Conservation (phyloP, 2,113 vertebrate species). For the Abramis brama region DNA sequence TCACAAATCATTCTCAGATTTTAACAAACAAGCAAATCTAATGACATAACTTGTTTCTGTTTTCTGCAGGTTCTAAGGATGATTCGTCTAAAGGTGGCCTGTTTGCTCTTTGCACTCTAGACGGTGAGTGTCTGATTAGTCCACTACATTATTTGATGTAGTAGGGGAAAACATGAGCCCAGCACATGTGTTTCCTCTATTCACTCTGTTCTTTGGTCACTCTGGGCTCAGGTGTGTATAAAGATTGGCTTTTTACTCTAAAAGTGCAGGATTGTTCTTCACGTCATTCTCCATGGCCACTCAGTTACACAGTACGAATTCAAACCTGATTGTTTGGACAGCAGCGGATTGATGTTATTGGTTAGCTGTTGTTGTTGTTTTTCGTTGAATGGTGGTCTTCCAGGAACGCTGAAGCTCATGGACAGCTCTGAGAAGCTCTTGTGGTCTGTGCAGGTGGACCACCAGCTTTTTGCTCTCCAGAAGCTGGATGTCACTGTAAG, state of each 20-base stretch:
- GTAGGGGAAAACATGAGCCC: neutral
- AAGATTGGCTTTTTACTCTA: neutral
- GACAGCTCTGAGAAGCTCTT: slow-evolving; percentile 90
- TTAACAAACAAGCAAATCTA: neutral
- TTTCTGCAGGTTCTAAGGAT: slow-evolving; percentile 72
- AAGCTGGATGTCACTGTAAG: slow-evolving; percentile 96
- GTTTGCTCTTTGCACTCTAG: slow-evolving; percentile 95
- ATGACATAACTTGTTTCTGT: neutral
- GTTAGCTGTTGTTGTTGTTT: neutral
- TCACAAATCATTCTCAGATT: neutral
- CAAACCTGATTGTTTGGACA: neutral
- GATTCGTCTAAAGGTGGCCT: slow-evolving; percentile 83
- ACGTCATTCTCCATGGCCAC: neutral
- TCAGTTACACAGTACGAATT: neutral
- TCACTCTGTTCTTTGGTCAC: neutral
- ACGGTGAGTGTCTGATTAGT: slow-evolving; percentile 82
- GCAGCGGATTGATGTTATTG: neutral
- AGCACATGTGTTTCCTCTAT: neutral
- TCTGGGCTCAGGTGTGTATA: slow-evolving; percentile 32
- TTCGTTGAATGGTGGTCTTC: neutral
- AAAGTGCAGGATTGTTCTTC: neutral
- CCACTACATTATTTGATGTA: neutral
- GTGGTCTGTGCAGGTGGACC: slow-evolving; percentile 98
- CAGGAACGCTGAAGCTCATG: slow-evolving; percentile 95
- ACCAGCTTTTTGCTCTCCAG: slow-evolving; percentile 95